Evolutionary conservation across 2,888 invertebrate species (phyloP).

Genomic region (Plebejus anna): DNA sequence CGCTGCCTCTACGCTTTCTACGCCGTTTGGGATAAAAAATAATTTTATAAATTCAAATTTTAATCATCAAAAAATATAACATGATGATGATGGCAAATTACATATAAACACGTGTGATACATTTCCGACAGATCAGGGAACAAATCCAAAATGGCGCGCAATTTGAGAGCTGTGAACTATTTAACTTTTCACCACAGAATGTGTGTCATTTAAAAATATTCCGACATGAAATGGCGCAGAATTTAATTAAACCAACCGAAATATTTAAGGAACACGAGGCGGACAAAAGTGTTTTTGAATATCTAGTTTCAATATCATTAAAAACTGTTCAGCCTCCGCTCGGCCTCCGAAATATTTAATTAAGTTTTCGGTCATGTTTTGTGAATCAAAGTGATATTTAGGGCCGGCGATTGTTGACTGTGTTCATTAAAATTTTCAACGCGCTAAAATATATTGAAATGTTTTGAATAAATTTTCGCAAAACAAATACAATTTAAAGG

Average conservation of each 20-base stretch:
- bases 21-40: too few relatives aligned
- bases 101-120: not conserved
- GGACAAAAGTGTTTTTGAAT: conserved; percentile 32
- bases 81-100: too few relatives aligned
- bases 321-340: conserved; percentile 37
- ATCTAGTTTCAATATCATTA: conserved; percentile 39
- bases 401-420: conserved; percentile 38
- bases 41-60: too few relatives aligned
- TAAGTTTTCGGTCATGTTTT: conserved; percentile 40
- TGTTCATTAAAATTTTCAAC: conserved; percentile 40
- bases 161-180: conserved; percentile 14
- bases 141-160: not conserved
- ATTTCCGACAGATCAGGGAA: not conserved
- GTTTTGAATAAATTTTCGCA: conserved; percentile 15
- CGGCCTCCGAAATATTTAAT: conserved; percentile 41
- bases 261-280: conserved; percentile 24
- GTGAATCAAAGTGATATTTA: conserved; percentile 42
- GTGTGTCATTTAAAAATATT: conserved; percentile 19
- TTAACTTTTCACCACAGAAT: conserved; percentile 8
- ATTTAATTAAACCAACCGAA: not conserved
- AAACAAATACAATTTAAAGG: not conserved
- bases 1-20: too few relatives aligned
- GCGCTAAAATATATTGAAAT: not conserved
- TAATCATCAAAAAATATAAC: too few relatives aligned
- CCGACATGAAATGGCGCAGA: not conserved